Evolutionary conservation across 2,797 vertebrate genomes (phyloP).

Genomic region (Anguilla pacifica): DNA sequence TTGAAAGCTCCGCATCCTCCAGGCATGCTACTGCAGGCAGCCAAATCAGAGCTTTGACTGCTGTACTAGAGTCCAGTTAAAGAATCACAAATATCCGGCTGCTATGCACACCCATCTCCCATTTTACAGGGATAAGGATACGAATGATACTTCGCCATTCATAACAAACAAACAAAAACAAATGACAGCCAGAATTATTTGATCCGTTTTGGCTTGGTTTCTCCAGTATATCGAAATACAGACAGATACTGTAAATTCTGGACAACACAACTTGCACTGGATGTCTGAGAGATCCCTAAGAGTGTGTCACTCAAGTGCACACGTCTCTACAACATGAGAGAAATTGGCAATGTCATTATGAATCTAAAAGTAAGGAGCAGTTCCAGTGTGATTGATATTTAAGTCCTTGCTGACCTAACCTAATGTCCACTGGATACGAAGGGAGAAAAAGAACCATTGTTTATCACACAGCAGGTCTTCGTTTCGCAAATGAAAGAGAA

Average conservation of each 20-base stretch:
- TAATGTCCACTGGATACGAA: too few relatives aligned
- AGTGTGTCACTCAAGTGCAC: background rate
- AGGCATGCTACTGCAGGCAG: slow-evolving; percentile 20
- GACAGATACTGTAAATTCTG: background rate
- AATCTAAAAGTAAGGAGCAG: slow-evolving; percentile 8
- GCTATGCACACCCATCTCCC: background rate
- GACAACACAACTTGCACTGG: background rate
- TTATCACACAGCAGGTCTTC: background rate
- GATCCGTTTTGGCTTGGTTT: background rate
- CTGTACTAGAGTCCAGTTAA: slow-evolving; percentile 34
- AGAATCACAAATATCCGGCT: slow-evolving; percentile 35
- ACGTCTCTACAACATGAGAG: background rate
- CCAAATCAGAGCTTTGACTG: slow-evolving; percentile 14
- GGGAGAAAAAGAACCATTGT: background rate
- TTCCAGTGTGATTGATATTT: background rate
- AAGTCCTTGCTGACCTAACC: background rate
- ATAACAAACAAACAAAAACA: background rate
- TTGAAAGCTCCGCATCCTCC: background rate
- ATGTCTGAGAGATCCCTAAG: background rate
- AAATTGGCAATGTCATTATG: slow-evolving; percentile 5
- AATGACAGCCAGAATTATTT: slow-evolving; percentile 1
- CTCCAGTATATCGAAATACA: background rate
- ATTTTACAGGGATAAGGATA: slow-evolving; percentile 2
- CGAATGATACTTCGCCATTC: background rate
- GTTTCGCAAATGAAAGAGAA: background rate